A percentile compares a stretch with the other conserved stretches of the same genome.
Conservation (phyloP, 2,797 vertebrate genomes). For the Apogon hyalosoma region DNA sequence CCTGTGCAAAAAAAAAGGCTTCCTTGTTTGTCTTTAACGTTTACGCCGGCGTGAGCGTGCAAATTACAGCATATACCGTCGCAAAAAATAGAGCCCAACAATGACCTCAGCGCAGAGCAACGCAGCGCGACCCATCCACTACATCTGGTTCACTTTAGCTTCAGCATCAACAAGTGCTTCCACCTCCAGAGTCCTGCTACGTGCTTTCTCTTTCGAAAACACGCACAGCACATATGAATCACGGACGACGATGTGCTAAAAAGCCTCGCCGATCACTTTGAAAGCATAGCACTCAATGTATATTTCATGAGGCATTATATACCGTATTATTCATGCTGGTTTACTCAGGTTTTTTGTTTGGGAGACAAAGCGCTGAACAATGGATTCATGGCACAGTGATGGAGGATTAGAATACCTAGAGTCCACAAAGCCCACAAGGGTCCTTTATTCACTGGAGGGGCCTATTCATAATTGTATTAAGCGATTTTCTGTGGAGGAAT, state of each 20-base stretch:
- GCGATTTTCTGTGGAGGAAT: conserved; percentile 70
- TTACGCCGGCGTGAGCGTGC: conserved; percentile 42
- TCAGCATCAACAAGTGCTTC: conserved; percentile 78
- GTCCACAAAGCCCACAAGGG: conserved; percentile 51
- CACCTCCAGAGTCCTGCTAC: conserved; percentile 58
- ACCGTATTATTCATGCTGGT: conserved; percentile 70
- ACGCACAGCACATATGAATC: conserved; percentile 54
- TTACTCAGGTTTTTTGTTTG: conserved; percentile 64
- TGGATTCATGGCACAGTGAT: conserved; percentile 54
- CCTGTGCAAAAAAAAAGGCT: conserved; percentile 43
- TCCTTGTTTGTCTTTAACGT: conserved; percentile 53
- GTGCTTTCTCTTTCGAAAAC: conserved; percentile 12
- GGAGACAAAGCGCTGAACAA: conserved; percentile 63
- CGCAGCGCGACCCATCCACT: conserved; percentile 71
- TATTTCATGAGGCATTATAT: conserved; percentile 79
- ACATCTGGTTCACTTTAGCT: conserved; percentile 88
- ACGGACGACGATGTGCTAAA: conserved; percentile 45
- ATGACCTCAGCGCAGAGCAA: conserved; percentile 81
- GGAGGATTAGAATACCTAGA: conserved; percentile 60
- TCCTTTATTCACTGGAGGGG: conserved; percentile 49
- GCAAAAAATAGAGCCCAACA: conserved; percentile 59
- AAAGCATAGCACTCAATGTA: conserved; percentile 64
- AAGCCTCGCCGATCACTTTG: conserved; percentile 49
- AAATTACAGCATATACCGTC: conserved; percentile 54
- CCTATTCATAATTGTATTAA: conserved; percentile 67